Evolutionary conservation across 53 echinoderm and acorn worm species (phyloP), one percentile per base, ranked within the genome.

Genomic region (Hippasteria phrygiana): DNA sequence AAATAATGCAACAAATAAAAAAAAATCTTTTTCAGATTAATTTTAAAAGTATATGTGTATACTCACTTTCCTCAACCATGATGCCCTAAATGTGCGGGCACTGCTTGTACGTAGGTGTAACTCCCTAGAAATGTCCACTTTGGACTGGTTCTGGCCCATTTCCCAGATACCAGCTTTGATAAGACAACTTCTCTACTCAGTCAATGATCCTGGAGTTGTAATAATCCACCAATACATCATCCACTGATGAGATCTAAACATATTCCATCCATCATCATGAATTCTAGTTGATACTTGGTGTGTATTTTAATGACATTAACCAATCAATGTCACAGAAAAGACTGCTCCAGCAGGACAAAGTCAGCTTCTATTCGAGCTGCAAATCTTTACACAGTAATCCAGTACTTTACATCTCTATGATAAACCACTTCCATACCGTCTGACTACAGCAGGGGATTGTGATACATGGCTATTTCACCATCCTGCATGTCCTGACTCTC

Each of bases 31-130:
- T n/a, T n/a, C n/a, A n/a, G n/a, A n/a, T n/a, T n/a, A n/a, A n/a
- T n/a, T n/a, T n/a, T n/a, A n/a, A n/a, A n/a, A n/a, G n/a, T n/a
- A n/a, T n/a, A n/a, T n/a, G n/a, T n/a, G n/a, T n/a, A 43, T 38
- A 85, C 85, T 85, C 18, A 85, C 85, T 71, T 85, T 85, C 18
- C 38, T 70, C 38, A 85, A 46, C 85, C 85, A 85, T 71, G 85
- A 85, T 20, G 47, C 51, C 51, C 50, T 70, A 40, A 85, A 85
- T 70, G 32, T 36, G 7, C 55, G 71, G 37, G 55, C 33, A 33
- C 51, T 85, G 70, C 67, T 32, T 14, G 16, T 42, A 17, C 37
- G 69, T 8, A 32, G 48, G 10, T 40, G 48, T 35, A 53, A 50
- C 36, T 85, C 85, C 70, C 70, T 32, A 20, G 71, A 70, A 71